Base-by-base conservation (phyloP, 2,113 vertebrate genomes). In the Pantherophis guttatus region DNA sequence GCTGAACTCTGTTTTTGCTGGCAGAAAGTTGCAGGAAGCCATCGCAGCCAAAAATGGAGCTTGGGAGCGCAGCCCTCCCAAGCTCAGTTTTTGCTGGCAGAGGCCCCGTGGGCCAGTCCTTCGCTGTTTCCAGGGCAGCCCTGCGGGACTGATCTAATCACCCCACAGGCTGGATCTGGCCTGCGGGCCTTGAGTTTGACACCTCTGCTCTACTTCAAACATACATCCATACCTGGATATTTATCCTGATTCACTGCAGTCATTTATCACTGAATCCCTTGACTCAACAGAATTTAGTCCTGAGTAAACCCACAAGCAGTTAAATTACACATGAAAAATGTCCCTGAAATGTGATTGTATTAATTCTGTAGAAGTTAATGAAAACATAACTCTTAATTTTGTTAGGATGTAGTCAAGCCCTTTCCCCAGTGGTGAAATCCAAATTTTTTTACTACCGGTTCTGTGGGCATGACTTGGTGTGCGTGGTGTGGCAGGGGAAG, bases 91-190 rank as follows among this genome's bases (percentile, higher is more conserved):
- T 62, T 26, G 8, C 24, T 62, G 24, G 24, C 59, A 62, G 59
- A 26, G 23, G 23, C 24, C 10, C 24, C 0, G 3, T 62, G 24
- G 59, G 24, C 23, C 8, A 0, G 59, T 62, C 59, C 24, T 62
- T 62, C 4, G 9, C 3, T 62, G 9, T 62, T 62, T 62, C 9
- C 8, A 62, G 23, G 9, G 24, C 0, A 9, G 24, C 9, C 59
- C 24, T 10, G 24, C 1, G 2, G 23, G 23, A 23, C 58, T 9
- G 23, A 62, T 62, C 24, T 4, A 62, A 62, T 9, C 59, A 62
- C 3, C 9, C 59, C 3, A 1, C 1, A 7, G 59, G 24, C 24
- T 0, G 3, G 9, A 26, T 62, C 24, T 1, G 8, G 9, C 59
- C 24, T 0, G 1, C 24, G 24, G 59, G 10, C 59, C 59, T 62